A percentile compares a stretch with the other conserved stretches of the same genome.
Conservation (phyloP, 2,888 invertebrate genomes). For the Smittia aterrima region DNA sequence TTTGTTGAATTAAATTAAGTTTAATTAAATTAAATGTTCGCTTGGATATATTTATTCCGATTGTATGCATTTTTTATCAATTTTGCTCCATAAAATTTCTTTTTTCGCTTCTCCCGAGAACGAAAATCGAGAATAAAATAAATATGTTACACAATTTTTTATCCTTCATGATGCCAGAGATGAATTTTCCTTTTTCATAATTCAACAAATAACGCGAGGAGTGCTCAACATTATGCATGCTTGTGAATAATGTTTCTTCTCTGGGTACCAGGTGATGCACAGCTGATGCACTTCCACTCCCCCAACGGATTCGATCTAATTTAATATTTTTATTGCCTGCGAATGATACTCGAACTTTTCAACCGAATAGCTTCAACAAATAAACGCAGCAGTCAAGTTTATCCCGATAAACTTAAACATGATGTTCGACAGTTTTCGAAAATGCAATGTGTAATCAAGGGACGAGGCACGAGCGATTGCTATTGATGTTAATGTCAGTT, state of each 20-base stretch:
- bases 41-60: not conserved
- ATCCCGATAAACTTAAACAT: constrained; percentile 21
- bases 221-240: constrained; percentile 37
- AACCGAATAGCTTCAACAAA: constrained; percentile 1
- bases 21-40: constrained; percentile 41
- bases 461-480: not conserved
- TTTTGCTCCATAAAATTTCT: not conserved
- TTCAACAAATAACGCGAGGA: constrained; percentile 5
- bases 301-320: constrained; percentile 11
- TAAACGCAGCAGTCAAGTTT: not conserved
- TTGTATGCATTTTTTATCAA: constrained; percentile 33
- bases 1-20: constrained; percentile 37
- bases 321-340: constrained; percentile 32
- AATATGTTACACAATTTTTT: constrained; percentile 40
- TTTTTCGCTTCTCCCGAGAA: constrained; percentile 3
- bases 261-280: constrained; percentile 38
- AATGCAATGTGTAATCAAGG: constrained; percentile 9
- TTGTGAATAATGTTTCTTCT: constrained; percentile 36
- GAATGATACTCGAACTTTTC: constrained; percentile 39
- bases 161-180: not conserved
- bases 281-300: constrained; percentile 28
- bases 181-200: constrained; percentile 12
- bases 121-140: constrained; percentile 26
- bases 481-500: not conserved
- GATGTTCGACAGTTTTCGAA: constrained; percentile 17